Evolutionary conservation across 2,888 invertebrate species (phyloP).

Genomic region (Merodon equestris): DNA sequence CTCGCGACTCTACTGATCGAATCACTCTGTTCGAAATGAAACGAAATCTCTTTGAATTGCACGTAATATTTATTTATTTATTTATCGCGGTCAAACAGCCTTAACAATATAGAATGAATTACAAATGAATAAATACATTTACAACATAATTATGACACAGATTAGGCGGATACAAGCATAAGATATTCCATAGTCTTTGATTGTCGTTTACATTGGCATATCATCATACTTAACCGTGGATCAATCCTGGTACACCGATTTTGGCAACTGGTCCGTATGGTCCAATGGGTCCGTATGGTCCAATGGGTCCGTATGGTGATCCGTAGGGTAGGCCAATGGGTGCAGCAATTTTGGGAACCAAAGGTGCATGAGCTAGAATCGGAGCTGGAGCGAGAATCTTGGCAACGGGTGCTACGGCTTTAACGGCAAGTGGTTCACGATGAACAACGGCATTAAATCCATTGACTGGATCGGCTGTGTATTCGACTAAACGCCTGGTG

Average conservation of each 20-base stretch:
- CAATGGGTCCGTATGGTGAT: slow-evolving; percentile 13
- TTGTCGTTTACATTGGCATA: slow-evolving; percentile 20
- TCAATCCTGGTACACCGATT: slow-evolving; percentile 59
- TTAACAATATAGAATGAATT: slow-evolving; percentile 73
- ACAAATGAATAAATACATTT: slow-evolving; percentile 67
- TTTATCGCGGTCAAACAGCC: slow-evolving; percentile 79
- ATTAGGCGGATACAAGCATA: slow-evolving; percentile 61
- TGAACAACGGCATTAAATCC: slow-evolving; percentile 82
- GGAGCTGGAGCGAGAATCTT: slow-evolving; percentile 73
- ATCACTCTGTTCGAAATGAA: background rate
- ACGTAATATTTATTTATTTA: slow-evolving; percentile 72
- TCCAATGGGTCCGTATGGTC: slow-evolving; percentile 28
- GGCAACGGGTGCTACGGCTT: slow-evolving; percentile 76
- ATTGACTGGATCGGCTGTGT: slow-evolving; percentile 81
- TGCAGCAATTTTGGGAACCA: slow-evolving; percentile 69
- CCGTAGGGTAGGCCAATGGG: slow-evolving; percentile 42
- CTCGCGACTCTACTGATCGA: background rate
- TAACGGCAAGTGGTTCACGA: slow-evolving; percentile 79
- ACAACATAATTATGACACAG: slow-evolving; percentile 68
- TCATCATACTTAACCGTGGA: slow-evolving; percentile 55
- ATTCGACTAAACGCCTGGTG: slow-evolving; percentile 81
- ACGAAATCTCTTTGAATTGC: slow-evolving; percentile 66
- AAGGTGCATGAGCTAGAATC: slow-evolving; percentile 57
- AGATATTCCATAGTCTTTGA: slow-evolving; percentile 63
- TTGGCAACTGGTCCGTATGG: slow-evolving; percentile 38